Conservation (phyloP, 2,888 invertebrate species). For the Himalopsyche anomala region DNA sequence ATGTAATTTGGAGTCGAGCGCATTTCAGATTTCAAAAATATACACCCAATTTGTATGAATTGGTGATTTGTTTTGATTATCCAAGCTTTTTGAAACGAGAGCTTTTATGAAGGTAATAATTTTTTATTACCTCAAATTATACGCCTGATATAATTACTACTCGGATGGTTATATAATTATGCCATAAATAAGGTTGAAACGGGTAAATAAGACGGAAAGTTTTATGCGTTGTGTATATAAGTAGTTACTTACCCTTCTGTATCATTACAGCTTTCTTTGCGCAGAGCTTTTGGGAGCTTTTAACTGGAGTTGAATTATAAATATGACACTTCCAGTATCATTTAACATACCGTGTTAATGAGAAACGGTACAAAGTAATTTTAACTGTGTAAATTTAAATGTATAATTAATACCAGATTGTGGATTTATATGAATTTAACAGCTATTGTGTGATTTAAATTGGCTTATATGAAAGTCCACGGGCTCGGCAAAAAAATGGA, state of each 20-base stretch:
- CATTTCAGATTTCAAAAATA: constrained; percentile 11
- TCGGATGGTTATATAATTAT: constrained; percentile 30
- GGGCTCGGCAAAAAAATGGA: too few relatives aligned
- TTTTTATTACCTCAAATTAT: constrained; percentile 25
- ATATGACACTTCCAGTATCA: constrained; percentile 1
- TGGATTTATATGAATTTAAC: too few relatives aligned
- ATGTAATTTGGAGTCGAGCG: neutral
- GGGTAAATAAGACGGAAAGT: constrained; percentile 21
- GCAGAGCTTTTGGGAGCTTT: constrained; percentile 11
- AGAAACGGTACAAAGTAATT: too few relatives aligned
- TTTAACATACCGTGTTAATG: neutral
- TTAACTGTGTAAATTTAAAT: too few relatives aligned
- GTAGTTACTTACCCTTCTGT: neutral
- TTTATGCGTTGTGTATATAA: neutral
- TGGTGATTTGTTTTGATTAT: constrained; percentile 26
- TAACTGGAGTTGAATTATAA: constrained; percentile 6
- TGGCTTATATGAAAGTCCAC: too few relatives aligned
- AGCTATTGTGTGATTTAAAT: too few relatives aligned
- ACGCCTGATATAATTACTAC: constrained; percentile 26
- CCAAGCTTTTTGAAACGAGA: neutral
- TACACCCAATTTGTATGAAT: constrained; percentile 25
- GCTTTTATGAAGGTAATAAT: constrained; percentile 6
- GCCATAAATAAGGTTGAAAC: constrained; percentile 10
- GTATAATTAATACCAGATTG: too few relatives aligned
- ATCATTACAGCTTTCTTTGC: constrained; percentile 13